These are phyloP conservation scores for Acanthornis magna DNA, from an alignment of 2,797 vertebrate genomes.

Conservation along the genomic window DNA sequence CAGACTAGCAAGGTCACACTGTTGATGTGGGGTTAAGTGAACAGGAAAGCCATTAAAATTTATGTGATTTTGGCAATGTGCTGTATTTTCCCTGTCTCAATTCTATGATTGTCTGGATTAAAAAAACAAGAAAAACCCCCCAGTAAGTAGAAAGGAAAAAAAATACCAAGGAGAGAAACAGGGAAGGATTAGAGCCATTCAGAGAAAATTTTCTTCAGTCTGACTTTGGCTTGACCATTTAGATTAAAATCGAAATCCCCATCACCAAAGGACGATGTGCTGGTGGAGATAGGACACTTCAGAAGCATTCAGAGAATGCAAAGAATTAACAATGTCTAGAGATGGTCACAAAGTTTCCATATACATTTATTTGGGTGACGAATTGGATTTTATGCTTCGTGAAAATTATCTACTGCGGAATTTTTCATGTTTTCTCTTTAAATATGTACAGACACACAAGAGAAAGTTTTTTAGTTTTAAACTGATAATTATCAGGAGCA, in stretches of 20 bases:
- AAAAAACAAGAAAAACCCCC: not conserved
- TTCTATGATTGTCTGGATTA: not conserved
- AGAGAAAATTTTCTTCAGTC: not conserved
- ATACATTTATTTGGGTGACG: not conserved
- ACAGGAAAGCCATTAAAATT: conserved; percentile 69
- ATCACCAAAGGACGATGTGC: not conserved
- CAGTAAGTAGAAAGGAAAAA: not conserved
- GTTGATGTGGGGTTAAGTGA: conserved; percentile 65
- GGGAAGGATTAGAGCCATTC: not conserved
- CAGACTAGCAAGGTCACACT: conserved; percentile 39
- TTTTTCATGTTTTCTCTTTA: not conserved
- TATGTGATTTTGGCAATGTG: conserved; percentile 59
- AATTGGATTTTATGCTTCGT: not conserved
- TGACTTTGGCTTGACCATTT: not conserved
- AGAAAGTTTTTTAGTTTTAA: not conserved
- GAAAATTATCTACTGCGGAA: not conserved
- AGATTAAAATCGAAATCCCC: not conserved
- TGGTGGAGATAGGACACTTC: not conserved
- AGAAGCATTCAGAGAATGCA: not conserved
- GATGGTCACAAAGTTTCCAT: not conserved
- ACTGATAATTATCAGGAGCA: not conserved
- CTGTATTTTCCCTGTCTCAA: conserved; percentile 45
- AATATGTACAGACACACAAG: accelerated
- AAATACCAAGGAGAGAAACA: not conserved
- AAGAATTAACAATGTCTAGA: not conserved